Conservation (phyloP, 2,888 invertebrate species). For the Perizoma affinitatum region DNA sequence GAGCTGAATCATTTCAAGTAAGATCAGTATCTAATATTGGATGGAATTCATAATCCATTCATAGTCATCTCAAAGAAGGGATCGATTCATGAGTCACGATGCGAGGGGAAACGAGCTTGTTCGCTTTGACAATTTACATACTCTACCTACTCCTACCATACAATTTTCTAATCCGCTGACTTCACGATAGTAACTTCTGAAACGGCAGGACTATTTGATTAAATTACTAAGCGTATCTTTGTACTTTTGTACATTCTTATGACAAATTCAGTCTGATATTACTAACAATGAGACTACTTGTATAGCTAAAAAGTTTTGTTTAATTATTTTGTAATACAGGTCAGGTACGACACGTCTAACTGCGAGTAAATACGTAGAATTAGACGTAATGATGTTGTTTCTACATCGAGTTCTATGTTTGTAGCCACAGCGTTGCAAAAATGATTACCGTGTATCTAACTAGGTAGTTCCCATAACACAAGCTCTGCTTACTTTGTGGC, state of each 20-base stretch:
- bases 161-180: constrained; percentile 12
- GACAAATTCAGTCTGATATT: too few species aligned
- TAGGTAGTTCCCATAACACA: neutral
- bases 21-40: constrained; percentile 56
- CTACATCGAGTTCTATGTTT: constrained; percentile 45
- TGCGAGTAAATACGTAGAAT: constrained; percentile 43
- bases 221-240: too few species aligned
- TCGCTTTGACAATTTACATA: constrained; percentile 19
- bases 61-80: constrained; percentile 22
- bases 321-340: too few species aligned
- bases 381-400: constrained; percentile 49
- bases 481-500: too few species aligned
- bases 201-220: neutral
- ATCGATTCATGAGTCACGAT: constrained; percentile 32
- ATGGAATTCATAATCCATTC: constrained; percentile 26
- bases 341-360: constrained; percentile 37
- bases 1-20: constrained; percentile 65
- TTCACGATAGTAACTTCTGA: neutral
- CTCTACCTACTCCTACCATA: constrained; percentile 3
- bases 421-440: constrained; percentile 40
- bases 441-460: constrained; percentile 36
- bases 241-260: too few species aligned
- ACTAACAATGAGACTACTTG: too few species aligned
- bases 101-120: constrained; percentile 16
- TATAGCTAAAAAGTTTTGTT: too few species aligned